These are phyloP conservation scores for Leptoclinus maculatus DNA, from an alignment of 2,797 vertebrate genomes.

Conservation along the genomic window DNA sequence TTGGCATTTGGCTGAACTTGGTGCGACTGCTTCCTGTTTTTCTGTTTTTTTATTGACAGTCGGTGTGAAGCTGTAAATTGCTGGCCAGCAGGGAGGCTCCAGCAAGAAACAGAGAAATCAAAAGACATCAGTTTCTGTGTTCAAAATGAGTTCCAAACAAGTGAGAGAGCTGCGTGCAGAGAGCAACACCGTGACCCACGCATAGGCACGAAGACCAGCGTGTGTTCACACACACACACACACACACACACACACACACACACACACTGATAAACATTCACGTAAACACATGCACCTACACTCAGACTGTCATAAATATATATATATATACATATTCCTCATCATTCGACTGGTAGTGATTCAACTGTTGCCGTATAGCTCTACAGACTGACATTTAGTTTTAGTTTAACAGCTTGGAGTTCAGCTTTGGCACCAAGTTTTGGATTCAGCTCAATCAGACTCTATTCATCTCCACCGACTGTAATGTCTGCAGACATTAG, in stretches of 20 bases:
- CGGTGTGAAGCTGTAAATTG: slow-evolving; percentile 3
- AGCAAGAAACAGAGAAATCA: slow-evolving; percentile 5
- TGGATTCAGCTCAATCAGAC: not conserved
- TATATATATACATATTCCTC: not conserved
- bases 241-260: not conserved
- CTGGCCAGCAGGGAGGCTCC: slow-evolving; percentile 4
- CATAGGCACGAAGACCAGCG: not conserved
- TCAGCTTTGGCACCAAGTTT: slow-evolving; percentile 22
- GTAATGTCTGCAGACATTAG: slow-evolving; percentile 8
- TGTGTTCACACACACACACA: not conserved
- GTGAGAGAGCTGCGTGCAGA: not conserved
- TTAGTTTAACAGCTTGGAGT: not conserved
- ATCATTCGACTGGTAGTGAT: not conserved
- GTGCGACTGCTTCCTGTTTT: not conserved
- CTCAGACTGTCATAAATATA: too few relatives aligned
- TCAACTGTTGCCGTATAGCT: not conserved
- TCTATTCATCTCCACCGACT: not conserved
- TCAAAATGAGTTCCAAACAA: slow-evolving; percentile 6
- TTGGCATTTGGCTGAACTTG: not conserved
- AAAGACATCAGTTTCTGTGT: not conserved
- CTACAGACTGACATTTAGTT: too few relatives aligned
- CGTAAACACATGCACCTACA: not conserved
- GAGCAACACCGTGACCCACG: not conserved
- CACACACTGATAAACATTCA: not conserved
- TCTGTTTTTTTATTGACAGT: not conserved